These are phyloP conservation scores for Corella eumyota DNA, from an alignment of 23 tunicate species.

Conservation along the genomic window DNA sequence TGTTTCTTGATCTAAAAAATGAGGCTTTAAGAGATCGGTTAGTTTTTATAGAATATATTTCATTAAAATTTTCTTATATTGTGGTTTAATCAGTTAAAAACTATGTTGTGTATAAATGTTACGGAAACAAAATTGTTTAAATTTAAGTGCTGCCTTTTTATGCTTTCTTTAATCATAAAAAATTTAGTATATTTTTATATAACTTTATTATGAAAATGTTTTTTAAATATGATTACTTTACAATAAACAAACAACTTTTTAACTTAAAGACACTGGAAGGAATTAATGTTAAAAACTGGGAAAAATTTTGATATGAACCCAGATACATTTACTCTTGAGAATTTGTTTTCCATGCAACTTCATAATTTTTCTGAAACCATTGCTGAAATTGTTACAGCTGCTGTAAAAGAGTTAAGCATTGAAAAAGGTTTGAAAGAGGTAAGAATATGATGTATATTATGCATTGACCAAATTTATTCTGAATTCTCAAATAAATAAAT, in stretches of 20 bases:
- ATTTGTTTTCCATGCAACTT: constrained; percentile 82
- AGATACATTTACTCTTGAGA: constrained; percentile 90
- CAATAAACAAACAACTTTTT: too few relatives aligned
- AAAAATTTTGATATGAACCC: constrained; percentile 98
- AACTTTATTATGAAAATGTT: too few relatives aligned
- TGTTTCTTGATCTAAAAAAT: constrained; percentile 91
- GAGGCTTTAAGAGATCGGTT: constrained; percentile 93
- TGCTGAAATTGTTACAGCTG: constrained; percentile 92
- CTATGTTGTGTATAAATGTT: not conserved
- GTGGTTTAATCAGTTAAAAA: not conserved
- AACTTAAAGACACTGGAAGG: constrained; percentile 85
- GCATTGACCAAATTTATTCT: too few relatives aligned
- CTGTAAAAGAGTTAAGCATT: constrained; percentile 83
- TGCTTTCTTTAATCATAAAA: not conserved
- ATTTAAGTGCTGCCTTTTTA: not conserved
- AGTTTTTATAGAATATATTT: not conserved
- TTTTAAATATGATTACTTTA: too few relatives aligned
- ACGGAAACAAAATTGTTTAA: not conserved
- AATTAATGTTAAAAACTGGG: constrained; percentile 86
- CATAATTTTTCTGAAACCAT: constrained; percentile 77
- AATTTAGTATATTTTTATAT: too few relatives aligned
- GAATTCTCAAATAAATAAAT: not conserved
- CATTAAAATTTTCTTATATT: not conserved
- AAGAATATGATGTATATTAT: not conserved
- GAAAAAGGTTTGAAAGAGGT: constrained; percentile 97